Percentiles rank a stretch among this genome's conserved stretches.
phyloP scores from a whole-genome alignment of 1,140 invertebrate species.

The Pteromalus puparum region DNA sequence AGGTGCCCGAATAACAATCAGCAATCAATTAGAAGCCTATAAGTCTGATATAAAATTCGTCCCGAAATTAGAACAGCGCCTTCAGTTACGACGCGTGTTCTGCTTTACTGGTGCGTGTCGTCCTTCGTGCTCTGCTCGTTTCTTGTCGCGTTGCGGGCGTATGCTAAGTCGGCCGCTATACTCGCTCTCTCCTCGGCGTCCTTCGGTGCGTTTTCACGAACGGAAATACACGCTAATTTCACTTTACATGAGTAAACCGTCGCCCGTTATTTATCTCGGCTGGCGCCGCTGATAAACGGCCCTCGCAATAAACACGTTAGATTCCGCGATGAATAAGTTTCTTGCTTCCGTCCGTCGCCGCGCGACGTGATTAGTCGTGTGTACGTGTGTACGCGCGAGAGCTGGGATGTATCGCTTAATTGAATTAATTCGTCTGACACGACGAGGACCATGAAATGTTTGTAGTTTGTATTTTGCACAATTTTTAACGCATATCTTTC shows the following conservation, averaged over 20 bases:
- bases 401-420: background rate
- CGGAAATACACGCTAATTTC: conserved; percentile 31
- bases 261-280: background rate
- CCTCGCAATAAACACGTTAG: background rate
- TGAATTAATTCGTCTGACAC: background rate
- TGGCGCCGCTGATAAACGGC: background rate
- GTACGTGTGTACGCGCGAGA: too few species aligned
- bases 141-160: background rate
- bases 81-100: background rate
- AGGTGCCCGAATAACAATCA: too few species aligned
- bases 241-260: background rate
- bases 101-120: background rate
- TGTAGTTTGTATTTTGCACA: too few species aligned
- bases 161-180: background rate
- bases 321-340: conserved; percentile 16
- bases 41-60: background rate
- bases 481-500: background rate
- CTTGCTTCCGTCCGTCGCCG: background rate
- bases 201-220: background rate
- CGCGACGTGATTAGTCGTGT: background rate
- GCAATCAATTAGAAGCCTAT: background rate
- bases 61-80: background rate
- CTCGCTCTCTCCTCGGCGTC: background rate
- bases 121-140: background rate
- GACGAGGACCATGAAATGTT: too few species aligned